phyloP scores from a whole-genome alignment of 2,797 vertebrate species.

The Eurystomus glaucurus region DNA sequence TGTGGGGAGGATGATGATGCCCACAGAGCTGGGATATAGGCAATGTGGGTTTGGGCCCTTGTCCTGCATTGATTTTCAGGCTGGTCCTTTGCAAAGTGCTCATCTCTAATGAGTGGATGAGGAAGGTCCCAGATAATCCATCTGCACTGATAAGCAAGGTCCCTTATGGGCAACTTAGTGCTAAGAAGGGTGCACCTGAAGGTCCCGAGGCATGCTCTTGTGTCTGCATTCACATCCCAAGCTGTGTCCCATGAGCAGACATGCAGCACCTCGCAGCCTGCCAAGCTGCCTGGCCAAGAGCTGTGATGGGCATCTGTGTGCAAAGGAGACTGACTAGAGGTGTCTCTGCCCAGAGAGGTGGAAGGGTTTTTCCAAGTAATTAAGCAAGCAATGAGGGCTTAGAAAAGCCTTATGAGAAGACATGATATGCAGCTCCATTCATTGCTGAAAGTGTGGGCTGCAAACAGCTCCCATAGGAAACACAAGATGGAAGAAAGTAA shows the following conservation, averaged over 20 bases:
- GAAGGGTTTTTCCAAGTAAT: slow-evolving; percentile 39
- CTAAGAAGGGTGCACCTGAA: not conserved
- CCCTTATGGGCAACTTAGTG: not conserved
- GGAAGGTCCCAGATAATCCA: not conserved
- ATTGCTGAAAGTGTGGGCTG: not conserved
- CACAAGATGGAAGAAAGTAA: not conserved
- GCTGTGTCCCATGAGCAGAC: not conserved
- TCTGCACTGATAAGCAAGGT: not conserved
- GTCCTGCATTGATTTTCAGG: not conserved
- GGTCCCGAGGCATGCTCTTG: not conserved
- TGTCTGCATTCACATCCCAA: not conserved
- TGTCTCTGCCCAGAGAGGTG: not conserved
- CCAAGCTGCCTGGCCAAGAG: not conserved
- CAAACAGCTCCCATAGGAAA: slow-evolving; percentile 28
- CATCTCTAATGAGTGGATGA: not conserved
- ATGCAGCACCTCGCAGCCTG: not conserved
- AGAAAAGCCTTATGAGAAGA: not conserved
- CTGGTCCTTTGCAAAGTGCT: not conserved
- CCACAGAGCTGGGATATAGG: not conserved
- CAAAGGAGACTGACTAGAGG: not conserved
- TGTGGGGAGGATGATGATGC: not conserved
- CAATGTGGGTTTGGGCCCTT: accelerated
- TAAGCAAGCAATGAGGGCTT: not conserved
- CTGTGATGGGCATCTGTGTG: not conserved
- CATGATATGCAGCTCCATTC: not conserved